Base-by-base conservation (phyloP, 2,797 vertebrate species). In the Cirrhinus mrigala region DNA sequence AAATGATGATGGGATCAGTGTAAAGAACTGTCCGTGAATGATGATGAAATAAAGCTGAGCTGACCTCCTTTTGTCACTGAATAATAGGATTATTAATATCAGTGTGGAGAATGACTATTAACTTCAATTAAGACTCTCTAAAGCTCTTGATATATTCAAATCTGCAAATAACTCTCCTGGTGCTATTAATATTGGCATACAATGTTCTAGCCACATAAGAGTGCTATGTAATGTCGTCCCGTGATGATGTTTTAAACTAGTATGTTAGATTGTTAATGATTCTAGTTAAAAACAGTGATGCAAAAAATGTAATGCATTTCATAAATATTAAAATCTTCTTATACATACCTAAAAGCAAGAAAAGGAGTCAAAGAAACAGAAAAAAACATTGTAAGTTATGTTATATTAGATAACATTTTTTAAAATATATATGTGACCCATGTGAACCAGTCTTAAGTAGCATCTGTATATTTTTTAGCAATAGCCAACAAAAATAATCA, bases 1-100 rank as follows among this genome's bases (percentile, higher is more conserved):
- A 74, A 64, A 79, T 48, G 83, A 86, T 83, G 87, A 88, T 62
- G 85, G 70, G 83, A 85, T 86, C 76, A 83, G 85, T 73, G 87
- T 52, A 87, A 85, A 86, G 85, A 84, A 73, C 82, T 44, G 69
- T 84, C 86, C 54, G 40, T 81, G 52, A 89, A 88, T 89, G 85
- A 86, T 83, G 90, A 92, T 90, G 88, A 85, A 90, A 91, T 89
- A 79, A 62, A 82, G 90, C 73, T 87, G 77, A 85, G 86, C 81
- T 86, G 91, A 91, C 81, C 86, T 86, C 85, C 82, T 90, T 92
- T 93, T 93, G 90, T 93, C 91, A 81, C 85, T 88, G 70, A 87
- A 86, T 94, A 94, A 95, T 90, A 90, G 91, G 93, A 95, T 95
- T 94, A 94, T 88, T 90, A 89, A 83, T 75, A 70, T 68, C 37